Percentiles rank a stretch among this genome's conserved stretches.
Conservation (phyloP, 2,797 vertebrate genomes). For the Paedocypris micromegethes region DNA sequence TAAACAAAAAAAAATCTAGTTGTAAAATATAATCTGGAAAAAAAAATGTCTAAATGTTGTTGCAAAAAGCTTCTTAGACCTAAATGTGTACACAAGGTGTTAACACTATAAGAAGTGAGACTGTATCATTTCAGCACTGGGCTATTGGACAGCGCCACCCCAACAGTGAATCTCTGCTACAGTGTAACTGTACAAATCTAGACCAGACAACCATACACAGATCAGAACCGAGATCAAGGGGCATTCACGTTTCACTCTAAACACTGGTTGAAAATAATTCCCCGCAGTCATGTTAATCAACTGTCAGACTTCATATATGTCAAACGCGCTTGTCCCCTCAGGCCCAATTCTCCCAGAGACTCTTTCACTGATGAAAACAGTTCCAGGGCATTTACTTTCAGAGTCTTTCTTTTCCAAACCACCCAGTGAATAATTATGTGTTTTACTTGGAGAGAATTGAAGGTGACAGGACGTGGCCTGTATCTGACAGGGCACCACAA, state of each 20-base stretch:
- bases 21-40: no score
- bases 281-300: slow-evolving; percentile 12
- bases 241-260: no score
- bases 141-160: slow-evolving; percentile 34
- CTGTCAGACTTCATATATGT: slow-evolving; percentile 23
- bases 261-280: not conserved
- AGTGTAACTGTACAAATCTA: not conserved
- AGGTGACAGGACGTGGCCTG: slow-evolving; percentile 5
- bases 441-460: slow-evolving; percentile 7
- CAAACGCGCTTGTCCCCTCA: not conserved
- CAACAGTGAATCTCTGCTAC: not conserved
- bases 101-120: not conserved
- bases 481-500: slow-evolving; percentile 9
- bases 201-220: no score
- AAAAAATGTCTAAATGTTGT: no score
- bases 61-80: no score
- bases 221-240: no score
- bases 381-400: slow-evolving; percentile 1
- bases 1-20: no score
- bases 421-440: slow-evolving; percentile 16
- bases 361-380: not conserved
- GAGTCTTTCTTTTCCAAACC: not conserved
- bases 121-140: slow-evolving; percentile 41
- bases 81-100: no score
- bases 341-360: not conserved